Evolutionary conservation across 2,797 vertebrate genomes (phyloP).

Genomic region (Lateolabrax maculatus): DNA sequence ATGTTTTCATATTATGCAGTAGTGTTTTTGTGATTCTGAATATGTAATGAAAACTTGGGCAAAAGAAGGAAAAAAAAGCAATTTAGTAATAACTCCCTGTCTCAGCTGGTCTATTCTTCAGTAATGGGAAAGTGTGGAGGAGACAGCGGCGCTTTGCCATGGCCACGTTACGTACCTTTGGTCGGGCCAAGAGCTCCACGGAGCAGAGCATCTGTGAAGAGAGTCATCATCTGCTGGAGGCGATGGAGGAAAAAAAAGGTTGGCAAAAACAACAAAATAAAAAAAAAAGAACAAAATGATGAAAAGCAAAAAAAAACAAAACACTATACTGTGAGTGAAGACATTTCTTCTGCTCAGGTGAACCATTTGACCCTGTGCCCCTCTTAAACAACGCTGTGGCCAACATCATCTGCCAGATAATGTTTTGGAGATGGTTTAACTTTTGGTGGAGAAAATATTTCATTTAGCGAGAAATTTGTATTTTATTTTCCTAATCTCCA

Average conservation of each 20-base stretch:
- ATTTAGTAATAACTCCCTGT: constrained; percentile 3
- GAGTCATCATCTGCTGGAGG: constrained; percentile 76
- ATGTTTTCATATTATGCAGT: not conserved
- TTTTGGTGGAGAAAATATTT: too few species aligned
- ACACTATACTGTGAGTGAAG: not conserved
- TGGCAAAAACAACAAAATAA: not conserved
- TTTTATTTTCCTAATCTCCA: too few species aligned
- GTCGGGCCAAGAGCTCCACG: constrained; percentile 72
- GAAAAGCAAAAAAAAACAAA: not conserved
- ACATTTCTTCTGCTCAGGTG: constrained; percentile 62
- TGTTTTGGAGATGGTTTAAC: constrained; percentile 84
- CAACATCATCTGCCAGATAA: constrained; percentile 86
- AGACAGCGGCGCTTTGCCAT: constrained; percentile 84
- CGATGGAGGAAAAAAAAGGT: constrained; percentile 79
- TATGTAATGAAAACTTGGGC: not conserved
- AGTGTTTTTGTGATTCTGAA: not conserved
- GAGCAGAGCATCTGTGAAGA: constrained; percentile 82
- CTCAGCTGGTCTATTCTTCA: constrained; percentile 81
- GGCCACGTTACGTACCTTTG: constrained; percentile 78
- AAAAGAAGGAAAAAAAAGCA: not conserved
- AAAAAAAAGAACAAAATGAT: not conserved
- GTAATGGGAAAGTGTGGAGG: constrained; percentile 81
- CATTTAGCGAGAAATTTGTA: too few species aligned
- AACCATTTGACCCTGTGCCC: constrained; percentile 78
- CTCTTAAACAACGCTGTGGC: constrained; percentile 82